phyloP scores from a whole-genome alignment of 2,113 vertebrate genomes.

The Axis porcinus region DNA sequence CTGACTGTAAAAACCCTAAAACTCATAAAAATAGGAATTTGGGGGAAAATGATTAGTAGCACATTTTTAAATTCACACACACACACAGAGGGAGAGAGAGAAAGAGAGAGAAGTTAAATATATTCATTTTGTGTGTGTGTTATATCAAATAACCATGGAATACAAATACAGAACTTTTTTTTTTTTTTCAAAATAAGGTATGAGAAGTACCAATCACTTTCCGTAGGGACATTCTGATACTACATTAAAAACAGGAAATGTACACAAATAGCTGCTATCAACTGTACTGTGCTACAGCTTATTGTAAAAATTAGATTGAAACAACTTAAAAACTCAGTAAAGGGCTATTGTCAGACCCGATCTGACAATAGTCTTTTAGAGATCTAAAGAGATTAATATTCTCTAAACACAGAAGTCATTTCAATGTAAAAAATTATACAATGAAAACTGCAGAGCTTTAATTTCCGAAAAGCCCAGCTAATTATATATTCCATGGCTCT shows the following conservation, averaged over 20 bases:
- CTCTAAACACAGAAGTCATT: slow-evolving; percentile 78
- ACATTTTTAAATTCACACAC: slow-evolving; percentile 51
- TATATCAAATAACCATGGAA: slow-evolving; percentile 35
- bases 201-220: not conserved
- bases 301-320: slow-evolving; percentile 73
- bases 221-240: slow-evolving; percentile 21
- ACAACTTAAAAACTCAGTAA: slow-evolving; percentile 70
- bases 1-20: slow-evolving; percentile 60
- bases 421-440: slow-evolving; percentile 77
- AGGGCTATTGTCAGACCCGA: slow-evolving; percentile 65
- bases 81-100: not conserved
- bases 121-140: not conserved
- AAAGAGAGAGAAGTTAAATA: slow-evolving; percentile 40
- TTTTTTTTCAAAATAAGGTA: not conserved
- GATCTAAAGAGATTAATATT: slow-evolving; percentile 73
- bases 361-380: slow-evolving; percentile 71
- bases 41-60: slow-evolving; percentile 62
- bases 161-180: not conserved
- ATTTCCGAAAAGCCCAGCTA: slow-evolving; percentile 77
- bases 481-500: slow-evolving; percentile 74
- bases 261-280: slow-evolving; percentile 39
- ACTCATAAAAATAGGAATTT: slow-evolving; percentile 71
- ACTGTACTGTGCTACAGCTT: slow-evolving; percentile 44
- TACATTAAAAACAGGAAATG: slow-evolving; percentile 29
- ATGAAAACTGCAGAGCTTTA: slow-evolving; percentile 76